Evolutionary conservation across 2,888 invertebrate species (phyloP), one percentile per base, ranked within the genome.

Genomic region (Desoria tigrina): DNA sequence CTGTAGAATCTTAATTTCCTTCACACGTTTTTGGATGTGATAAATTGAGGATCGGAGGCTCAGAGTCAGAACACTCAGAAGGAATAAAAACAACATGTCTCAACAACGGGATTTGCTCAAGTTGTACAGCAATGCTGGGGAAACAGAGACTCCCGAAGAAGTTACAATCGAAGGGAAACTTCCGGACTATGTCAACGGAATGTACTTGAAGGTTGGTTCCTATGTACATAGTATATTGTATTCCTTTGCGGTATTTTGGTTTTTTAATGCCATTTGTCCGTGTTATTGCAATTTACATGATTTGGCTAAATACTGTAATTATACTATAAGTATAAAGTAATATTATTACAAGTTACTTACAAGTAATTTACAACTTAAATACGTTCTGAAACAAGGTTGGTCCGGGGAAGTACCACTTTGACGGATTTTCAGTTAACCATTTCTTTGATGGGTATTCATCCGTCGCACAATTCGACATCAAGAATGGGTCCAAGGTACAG

Each of bases 371-470:
- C n/a, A n/a, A n/a, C n/a, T n/a, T n/a, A n/a, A n/a, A n/a, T n/a
- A n/a, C n/a, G n/a, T n/a, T n/a, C n/a, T n/a, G n/a, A n/a, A n/a
- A n/a, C n/a, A n/a, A n/a, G n/a, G n/a, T n/a, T 68, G 84, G 84
- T 1, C 83, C 84, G 0, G 84, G 82, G 27, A 79, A 82, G 66
- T 83, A 80, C 77, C 79, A 82, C 63, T 77, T 80, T 4, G 77
- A 80, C 24, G 80, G 78, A 39, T 80, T 79, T 62, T 77, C 79
- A 11, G 77, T 81, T 65, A 81, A 81, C 23, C 83, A 83, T 69
- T 79, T 81, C 78, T 81, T 83, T 71, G 84, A 84, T 74, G 83
- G 83, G 0, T 79, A 81, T 66, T 81, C 82, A 7, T 27, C 6
- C 78, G 83, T 21, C 65, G 63, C 69, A 37, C 63, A 66, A 61